These are phyloP conservation scores for Panopea generosa DNA, from an alignment of 2,888 invertebrate species.

Conservation along the genomic window DNA sequence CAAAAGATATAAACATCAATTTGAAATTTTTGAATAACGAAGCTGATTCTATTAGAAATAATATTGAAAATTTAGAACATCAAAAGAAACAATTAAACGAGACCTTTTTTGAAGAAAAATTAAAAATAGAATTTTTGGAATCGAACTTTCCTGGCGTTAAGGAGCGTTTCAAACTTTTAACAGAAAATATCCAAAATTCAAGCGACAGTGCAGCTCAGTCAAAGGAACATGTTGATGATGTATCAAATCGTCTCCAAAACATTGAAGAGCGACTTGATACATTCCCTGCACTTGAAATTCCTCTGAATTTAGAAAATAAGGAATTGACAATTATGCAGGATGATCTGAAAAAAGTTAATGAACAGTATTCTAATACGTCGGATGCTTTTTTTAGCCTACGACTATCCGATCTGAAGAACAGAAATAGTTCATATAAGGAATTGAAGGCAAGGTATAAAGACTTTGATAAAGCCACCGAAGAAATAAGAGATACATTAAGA, in stretches of 20 bases:
- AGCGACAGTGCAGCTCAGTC: slow-evolving; percentile 2
- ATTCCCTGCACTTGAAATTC: slow-evolving; percentile 25
- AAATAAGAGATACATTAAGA: no score
- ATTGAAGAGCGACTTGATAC: slow-evolving; percentile 21
- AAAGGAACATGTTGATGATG: background rate
- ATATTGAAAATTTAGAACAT: slow-evolving; percentile 9
- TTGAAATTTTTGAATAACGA: background rate
- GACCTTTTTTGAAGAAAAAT: slow-evolving; percentile 45
- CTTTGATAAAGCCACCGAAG: slow-evolving; percentile 20
- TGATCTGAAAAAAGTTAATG: slow-evolving; percentile 7
- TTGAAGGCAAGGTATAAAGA: slow-evolving; percentile 13
- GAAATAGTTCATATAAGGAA: slow-evolving; percentile 4
- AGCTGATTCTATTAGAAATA: background rate
- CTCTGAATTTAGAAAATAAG: slow-evolving; percentile 26
- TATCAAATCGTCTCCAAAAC: slow-evolving; percentile 9
- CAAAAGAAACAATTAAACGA: slow-evolving; percentile 36
- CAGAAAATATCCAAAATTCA: slow-evolving; percentile 6
- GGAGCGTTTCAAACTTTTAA: slow-evolving; percentile 16
- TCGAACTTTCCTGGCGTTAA: slow-evolving; percentile 39
- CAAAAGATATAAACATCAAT: background rate
- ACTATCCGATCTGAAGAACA: slow-evolving; percentile 15
- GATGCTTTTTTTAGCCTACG: slow-evolving; percentile 2
- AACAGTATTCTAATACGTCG: slow-evolving; percentile 21
- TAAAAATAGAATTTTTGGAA: slow-evolving; percentile 41
- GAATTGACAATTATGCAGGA: slow-evolving; percentile 7